phyloP scores from a whole-genome alignment of 2,888 invertebrate genomes.

The Conops quadrifasciatus region DNA sequence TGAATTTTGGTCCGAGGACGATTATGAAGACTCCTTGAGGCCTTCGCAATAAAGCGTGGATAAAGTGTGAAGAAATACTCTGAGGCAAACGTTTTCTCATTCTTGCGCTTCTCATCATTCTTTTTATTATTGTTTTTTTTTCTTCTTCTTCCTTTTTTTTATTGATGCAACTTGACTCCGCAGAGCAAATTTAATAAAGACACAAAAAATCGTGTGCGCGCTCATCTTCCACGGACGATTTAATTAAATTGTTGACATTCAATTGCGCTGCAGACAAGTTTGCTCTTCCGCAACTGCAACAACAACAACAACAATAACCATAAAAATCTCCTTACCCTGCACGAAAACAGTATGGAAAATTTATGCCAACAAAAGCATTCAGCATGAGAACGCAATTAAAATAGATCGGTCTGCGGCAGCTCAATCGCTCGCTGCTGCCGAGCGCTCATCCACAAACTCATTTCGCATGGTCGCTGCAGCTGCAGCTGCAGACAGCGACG shows the following conservation, averaged over 20 bases:
- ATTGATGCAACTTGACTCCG: background rate
- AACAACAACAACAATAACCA: constrained; percentile 1
- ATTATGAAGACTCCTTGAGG: too few species aligned
- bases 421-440: too few species aligned
- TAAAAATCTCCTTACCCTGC: background rate
- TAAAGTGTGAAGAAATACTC: too few species aligned
- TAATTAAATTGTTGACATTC: constrained; percentile 55
- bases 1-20: too few species aligned
- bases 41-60: too few species aligned
- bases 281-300: background rate
- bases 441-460: background rate
- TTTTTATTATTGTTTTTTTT: background rate
- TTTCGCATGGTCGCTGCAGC: background rate
- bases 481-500: background rate
- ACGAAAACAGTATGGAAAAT: constrained; percentile 15
- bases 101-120: background rate
- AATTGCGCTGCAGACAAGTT: constrained; percentile 20
- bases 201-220: constrained; percentile 5
- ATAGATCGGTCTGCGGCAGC: background rate
- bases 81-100: too few species aligned
- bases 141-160: background rate
- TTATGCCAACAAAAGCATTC: constrained; percentile 19
- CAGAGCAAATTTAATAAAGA: background rate
- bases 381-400: constrained; percentile 34
- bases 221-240: constrained; percentile 52